Conservation (phyloP, 2,113 vertebrate species). For the Pelecanoides urinatrix region DNA sequence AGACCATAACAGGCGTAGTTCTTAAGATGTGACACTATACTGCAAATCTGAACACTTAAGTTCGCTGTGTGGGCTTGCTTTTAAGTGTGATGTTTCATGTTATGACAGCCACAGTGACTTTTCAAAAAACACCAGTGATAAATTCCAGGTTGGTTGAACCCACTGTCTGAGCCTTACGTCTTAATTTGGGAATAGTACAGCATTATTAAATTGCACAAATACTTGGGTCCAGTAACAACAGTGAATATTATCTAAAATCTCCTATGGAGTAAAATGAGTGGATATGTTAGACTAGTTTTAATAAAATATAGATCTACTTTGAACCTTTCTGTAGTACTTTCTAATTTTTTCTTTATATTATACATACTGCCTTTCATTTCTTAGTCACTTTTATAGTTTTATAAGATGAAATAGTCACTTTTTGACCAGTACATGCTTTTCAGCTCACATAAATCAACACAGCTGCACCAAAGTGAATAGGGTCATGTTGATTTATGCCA, state of each 20-base stretch:
- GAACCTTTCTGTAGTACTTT: neutral
- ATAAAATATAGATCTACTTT: neutral
- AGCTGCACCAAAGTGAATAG: neutral
- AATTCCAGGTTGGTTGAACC: neutral
- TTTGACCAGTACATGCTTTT: neutral
- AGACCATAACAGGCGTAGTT: neutral
- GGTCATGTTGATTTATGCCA: constrained; percentile 5
- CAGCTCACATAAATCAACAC: constrained; percentile 11
- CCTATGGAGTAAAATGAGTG: neutral
- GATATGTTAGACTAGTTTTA: neutral
- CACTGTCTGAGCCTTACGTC: neutral
- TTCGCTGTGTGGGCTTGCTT: neutral
- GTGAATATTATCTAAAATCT: neutral
- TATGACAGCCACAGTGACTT: constrained; percentile 3
- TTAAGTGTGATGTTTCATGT: constrained; percentile 26
- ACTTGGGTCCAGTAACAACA: neutral
- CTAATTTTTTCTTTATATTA: neutral
- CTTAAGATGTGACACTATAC: neutral
- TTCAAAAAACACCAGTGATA: neutral
- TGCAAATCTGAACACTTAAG: neutral
- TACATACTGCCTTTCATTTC: neutral
- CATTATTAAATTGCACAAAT: neutral
- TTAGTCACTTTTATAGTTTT: neutral
- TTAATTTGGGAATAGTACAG: neutral
- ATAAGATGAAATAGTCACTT: neutral